Evolutionary conservation across 2,113 vertebrate species (phyloP), one percentile per base, ranked within the genome.

Genomic region (Dendropsophus ebraccatus): DNA sequence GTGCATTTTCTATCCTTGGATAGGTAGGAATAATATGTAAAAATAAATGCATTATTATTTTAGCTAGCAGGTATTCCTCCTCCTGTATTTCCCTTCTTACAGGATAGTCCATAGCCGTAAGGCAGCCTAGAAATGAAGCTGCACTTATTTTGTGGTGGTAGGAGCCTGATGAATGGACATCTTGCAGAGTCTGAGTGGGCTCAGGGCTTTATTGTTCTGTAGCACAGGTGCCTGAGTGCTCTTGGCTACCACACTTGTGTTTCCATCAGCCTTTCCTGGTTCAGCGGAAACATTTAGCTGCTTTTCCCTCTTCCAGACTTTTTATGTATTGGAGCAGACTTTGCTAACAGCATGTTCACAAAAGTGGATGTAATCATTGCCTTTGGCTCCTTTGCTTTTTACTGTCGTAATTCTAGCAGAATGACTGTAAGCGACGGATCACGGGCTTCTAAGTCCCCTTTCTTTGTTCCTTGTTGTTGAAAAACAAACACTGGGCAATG

Each of bases 321-420:
- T 86, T 81, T 73, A 74, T 81, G 65, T 86, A 49, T 47, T 80
- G 67, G 84, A 87, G 78, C 78, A 62, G 85, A 81, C 45, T 81
- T 72, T 45, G 78, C 85, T 74, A 81, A 81, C 77, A 87, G 85
- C 69, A 81, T 81, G 85, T 81, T 81, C 78, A 81, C 35, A 74
- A 81, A 81, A 74, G 78, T 87, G 85, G 85, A 81, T 81, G 85
- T 87, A 81, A 87, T 87, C 67, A 87, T 87, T 87, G 77, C 78
- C 85, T 74, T 81, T 81, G 85, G 85, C 85, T 87, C 28, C 67
- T 81, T 81, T 80, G 62, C 84, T 86, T 87, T 87, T 81, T 72
- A 86, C 78, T 81, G 78, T 72, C 81, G 52, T 87, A 60, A 81
- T 81, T 86, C 37, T 28, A 73, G 67, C 50, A 60, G 67, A 86